A percentile compares a stretch with the other conserved stretches of the same genome.
Evolutionary conservation across 1,140 invertebrate species (phyloP).

Genomic region (Zaprionus ghesquierei): DNA sequence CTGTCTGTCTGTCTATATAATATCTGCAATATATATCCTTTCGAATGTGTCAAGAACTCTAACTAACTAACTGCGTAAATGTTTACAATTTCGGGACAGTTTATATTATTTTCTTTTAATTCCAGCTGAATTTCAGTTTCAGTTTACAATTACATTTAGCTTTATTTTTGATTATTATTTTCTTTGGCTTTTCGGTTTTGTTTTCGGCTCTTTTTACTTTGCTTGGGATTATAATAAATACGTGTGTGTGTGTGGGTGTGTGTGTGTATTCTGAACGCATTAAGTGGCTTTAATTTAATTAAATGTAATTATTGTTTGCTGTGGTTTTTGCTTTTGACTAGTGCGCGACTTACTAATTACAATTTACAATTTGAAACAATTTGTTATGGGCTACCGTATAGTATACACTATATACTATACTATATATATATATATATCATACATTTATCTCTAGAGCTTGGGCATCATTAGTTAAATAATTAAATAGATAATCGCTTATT

Average conservation of each 20-base stretch:
- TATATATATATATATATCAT: background rate
- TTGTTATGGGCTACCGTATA: slow-evolving; percentile 57
- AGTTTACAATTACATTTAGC: slow-evolving; percentile 33
- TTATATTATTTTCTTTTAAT: slow-evolving; percentile 23
- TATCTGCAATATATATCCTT: slow-evolving; percentile 28
- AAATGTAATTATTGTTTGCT: slow-evolving; percentile 69
- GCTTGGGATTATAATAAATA: slow-evolving; percentile 64
- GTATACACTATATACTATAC: slow-evolving; percentile 5
- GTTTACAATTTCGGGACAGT: slow-evolving; percentile 24
- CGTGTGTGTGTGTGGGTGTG: slow-evolving; percentile 36
- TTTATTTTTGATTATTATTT: slow-evolving; percentile 61
- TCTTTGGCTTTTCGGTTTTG: slow-evolving; percentile 69
- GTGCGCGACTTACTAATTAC: slow-evolving; percentile 77
- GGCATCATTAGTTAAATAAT: slow-evolving; percentile 36
- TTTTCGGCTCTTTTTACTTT: slow-evolving; percentile 55
- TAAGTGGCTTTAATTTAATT: slow-evolving; percentile 61
- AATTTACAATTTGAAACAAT: slow-evolving; percentile 74
- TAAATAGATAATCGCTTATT: slow-evolving; percentile 39
- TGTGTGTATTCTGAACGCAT: slow-evolving; percentile 52
- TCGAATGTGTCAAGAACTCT: slow-evolving; percentile 37
- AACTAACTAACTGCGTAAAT: slow-evolving; percentile 38
- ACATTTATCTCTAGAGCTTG: slow-evolving; percentile 6
- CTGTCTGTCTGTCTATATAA: slow-evolving; percentile 19
- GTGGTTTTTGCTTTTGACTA: slow-evolving; percentile 61
- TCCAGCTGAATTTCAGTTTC: slow-evolving; percentile 18